These are phyloP conservation scores for Pholis gunnellus DNA, from an alignment of 2,113 vertebrate genomes.

Conservation along the genomic window DNA sequence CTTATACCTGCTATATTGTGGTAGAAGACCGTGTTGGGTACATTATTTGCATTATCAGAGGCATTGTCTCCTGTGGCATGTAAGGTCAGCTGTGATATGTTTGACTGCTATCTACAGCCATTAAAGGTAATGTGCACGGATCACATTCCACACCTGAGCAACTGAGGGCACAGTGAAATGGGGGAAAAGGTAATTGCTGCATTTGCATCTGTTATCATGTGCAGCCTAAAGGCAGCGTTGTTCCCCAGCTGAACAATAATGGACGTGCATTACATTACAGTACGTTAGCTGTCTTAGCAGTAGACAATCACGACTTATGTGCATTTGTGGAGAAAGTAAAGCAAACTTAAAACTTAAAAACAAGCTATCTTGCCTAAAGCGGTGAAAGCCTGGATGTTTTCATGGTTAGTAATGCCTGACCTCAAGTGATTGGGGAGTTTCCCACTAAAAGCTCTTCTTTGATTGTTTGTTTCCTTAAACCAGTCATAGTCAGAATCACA, in stretches of 20 bases:
- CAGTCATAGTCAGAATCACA: not conserved
- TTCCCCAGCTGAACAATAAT: not conserved
- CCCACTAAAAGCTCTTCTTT: not conserved
- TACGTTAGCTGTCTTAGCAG: not conserved
- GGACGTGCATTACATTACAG: not conserved
- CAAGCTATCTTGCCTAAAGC: not conserved
- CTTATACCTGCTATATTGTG: not conserved
- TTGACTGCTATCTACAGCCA: conserved; percentile 1
- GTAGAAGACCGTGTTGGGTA: not conserved
- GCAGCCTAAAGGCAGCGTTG: not conserved
- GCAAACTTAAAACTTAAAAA: conserved; percentile 2
- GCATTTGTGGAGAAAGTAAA: not conserved
- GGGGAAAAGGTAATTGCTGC: not conserved
- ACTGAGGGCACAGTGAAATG: not conserved
- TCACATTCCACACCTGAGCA: conserved; percentile 11
- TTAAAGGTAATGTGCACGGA: not conserved
- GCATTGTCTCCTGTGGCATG: conserved; percentile 5
- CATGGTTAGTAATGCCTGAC: not conserved
- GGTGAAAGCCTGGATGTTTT: not conserved
- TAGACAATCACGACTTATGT: not conserved
- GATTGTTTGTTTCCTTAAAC: not conserved
- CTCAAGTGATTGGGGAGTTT: not conserved
- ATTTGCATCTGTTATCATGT: not conserved
- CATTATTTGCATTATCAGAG: conserved; percentile 8
- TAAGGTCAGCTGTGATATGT: not conserved